Percentiles rank a stretch among this genome's conserved stretches.
phyloP scores from a whole-genome alignment of 1,140 invertebrate genomes.

The Nylanderia fulva region DNA sequence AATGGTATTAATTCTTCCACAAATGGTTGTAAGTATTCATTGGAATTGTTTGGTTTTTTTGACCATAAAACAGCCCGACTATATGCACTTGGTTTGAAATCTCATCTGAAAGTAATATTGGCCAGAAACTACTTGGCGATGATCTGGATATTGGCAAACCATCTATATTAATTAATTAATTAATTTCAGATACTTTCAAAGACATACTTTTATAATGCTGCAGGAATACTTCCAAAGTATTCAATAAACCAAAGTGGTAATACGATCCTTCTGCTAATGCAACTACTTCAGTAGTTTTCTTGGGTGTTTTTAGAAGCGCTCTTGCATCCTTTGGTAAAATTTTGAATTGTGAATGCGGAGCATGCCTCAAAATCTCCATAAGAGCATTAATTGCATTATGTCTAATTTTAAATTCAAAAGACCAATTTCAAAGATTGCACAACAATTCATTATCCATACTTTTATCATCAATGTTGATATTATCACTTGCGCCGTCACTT shows the following conservation, averaged over 20 bases:
- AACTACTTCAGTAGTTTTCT: conserved; percentile 10
- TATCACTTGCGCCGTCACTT: not conserved
- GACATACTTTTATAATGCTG: conserved; percentile 1
- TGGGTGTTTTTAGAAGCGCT: conserved; percentile 7
- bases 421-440: conserved; percentile 4
- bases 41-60: conserved; percentile 14
- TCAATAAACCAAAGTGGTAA: not conserved
- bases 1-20: conserved; percentile 24
- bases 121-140: conserved; percentile 16
- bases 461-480: conserved; percentile 7
- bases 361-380: conserved; percentile 3
- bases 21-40: conserved; percentile 38
- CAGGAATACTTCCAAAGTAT: conserved; percentile 8
- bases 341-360: conserved; percentile 18
- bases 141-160: conserved; percentile 24
- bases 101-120: conserved; percentile 33
- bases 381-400: conserved; percentile 26
- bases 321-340: conserved; percentile 10
- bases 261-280: conserved; percentile 6
- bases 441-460: not conserved
- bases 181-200: conserved; percentile 23
- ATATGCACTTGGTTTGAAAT: conserved; percentile 28
- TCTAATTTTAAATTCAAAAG: conserved; percentile 25
- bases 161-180: conserved; percentile 17
- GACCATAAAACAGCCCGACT: conserved; percentile 15